Conservation (phyloP, 53 echinoderm and acorn worm genomes). For the Stichopus horrens region DNA sequence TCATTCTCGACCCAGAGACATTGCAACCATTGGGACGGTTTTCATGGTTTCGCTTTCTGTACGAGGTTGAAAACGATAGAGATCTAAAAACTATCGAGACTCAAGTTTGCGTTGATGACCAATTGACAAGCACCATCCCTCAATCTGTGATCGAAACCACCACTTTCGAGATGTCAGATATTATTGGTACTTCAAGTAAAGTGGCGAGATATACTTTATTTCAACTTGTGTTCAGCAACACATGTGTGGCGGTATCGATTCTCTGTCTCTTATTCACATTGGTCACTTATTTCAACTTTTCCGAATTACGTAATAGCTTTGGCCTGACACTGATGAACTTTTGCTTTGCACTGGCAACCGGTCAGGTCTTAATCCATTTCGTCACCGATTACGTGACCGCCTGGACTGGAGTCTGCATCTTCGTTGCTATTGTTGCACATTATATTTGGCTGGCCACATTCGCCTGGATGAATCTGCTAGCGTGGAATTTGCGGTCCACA, state of each 20-base stretch:
- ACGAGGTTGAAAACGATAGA: background rate
- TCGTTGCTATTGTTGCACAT: constrained; percentile 40
- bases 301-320: constrained; percentile 47
- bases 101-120: background rate
- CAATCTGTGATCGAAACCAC: background rate
- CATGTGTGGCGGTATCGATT: constrained; percentile 44
- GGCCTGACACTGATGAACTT: constrained; percentile 54
- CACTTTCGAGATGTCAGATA: background rate
- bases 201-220: background rate
- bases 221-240: constrained; percentile 28
- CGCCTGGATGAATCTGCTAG: constrained; percentile 53
- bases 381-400: constrained; percentile 41
- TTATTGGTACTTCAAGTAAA: background rate
- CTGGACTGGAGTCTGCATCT: constrained; percentile 38
- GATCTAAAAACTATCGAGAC: background rate
- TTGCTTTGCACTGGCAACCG: constrained; percentile 6
- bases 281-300: constrained; percentile 32
- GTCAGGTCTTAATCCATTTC: constrained; percentile 45
- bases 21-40: background rate
- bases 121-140: background rate
- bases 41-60: background rate
- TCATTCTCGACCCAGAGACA: background rate
- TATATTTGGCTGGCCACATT: constrained; percentile 48
- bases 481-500: constrained; percentile 48
- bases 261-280: constrained; percentile 47